Conservation (phyloP, 2,113 vertebrate genomes). For the Girardinichthys multiradiatus region DNA sequence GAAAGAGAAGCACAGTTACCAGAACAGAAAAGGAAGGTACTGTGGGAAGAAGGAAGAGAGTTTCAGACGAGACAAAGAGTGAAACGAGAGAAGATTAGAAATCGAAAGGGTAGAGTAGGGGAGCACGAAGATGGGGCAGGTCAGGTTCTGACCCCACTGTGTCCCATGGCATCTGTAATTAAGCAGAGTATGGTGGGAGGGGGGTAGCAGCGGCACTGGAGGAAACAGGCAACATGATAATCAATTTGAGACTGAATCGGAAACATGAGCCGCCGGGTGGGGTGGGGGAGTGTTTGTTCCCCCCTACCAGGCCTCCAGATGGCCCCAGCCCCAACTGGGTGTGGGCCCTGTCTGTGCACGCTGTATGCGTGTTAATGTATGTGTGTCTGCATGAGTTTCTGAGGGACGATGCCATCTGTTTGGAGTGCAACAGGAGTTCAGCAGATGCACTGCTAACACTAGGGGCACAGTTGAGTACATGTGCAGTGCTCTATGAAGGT, state of each 20-base stretch:
- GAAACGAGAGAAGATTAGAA: not conserved
- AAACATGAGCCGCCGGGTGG: slow-evolving; percentile 67
- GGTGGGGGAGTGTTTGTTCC: slow-evolving; percentile 32
- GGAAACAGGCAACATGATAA: slow-evolving; percentile 79
- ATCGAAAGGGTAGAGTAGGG: not conserved
- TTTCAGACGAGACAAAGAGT: not conserved
- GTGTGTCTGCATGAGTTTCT: slow-evolving; percentile 24
- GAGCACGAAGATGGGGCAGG: slow-evolving; percentile 39
- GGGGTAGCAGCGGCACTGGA: slow-evolving; percentile 44
- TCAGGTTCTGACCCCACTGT: slow-evolving; percentile 56
- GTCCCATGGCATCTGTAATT: slow-evolving; percentile 70
- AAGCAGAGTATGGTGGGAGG: slow-evolving; percentile 14
- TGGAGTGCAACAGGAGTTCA: slow-evolving; percentile 64
- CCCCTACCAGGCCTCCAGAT: slow-evolving; percentile 74
- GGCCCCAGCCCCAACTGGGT: slow-evolving; percentile 63
- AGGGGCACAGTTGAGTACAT: slow-evolving; percentile 13
- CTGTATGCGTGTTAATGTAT: slow-evolving; percentile 7
- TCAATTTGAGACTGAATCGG: slow-evolving; percentile 78
- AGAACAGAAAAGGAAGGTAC: not conserved
- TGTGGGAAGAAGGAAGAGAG: not conserved
- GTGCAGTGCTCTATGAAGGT: slow-evolving; percentile 11
- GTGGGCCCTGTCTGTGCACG: slow-evolving; percentile 49
- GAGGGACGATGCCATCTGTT: slow-evolving; percentile 70
- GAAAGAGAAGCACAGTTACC: slow-evolving; percentile 1
- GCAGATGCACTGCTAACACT: slow-evolving; percentile 47